phyloP scores from a whole-genome alignment of 2,113 vertebrate species.

The Nothobranchius kuhntae region DNA sequence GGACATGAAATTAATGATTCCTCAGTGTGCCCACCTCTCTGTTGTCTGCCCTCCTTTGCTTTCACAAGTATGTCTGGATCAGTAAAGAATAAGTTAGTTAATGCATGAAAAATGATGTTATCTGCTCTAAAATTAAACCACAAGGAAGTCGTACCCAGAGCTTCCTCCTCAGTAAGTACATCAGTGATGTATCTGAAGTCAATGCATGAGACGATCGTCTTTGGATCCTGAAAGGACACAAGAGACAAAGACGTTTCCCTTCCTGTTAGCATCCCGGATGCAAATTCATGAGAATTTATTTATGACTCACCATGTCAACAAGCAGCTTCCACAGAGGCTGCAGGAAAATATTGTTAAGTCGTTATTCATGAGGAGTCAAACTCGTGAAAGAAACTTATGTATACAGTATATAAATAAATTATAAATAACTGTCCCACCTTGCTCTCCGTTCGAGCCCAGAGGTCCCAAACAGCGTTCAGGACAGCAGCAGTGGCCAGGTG shows the following conservation, averaged over 20 bases:
- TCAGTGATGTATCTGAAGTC: slow-evolving; percentile 86
- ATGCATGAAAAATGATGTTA: neutral
- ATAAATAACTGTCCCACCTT: slow-evolving; percentile 68
- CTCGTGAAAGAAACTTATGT: neutral
- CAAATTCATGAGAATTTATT: neutral
- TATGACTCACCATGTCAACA: slow-evolving; percentile 80
- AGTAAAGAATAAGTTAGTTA: slow-evolving; percentile 7
- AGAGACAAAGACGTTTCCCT: neutral
- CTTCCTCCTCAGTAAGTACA: slow-evolving; percentile 80
- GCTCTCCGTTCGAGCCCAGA: slow-evolving; percentile 81
- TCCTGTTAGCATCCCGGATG: neutral
- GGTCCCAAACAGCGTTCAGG: slow-evolving; percentile 85
- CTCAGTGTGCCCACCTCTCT: slow-evolving; percentile 72
- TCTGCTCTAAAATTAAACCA: neutral
- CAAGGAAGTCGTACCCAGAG: slow-evolving; percentile 71
- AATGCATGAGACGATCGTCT: slow-evolving; percentile 79
- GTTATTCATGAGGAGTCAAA: slow-evolving; percentile 13
- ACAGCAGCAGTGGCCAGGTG: slow-evolving; percentile 79
- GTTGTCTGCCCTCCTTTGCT: slow-evolving; percentile 72
- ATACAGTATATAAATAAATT: neutral
- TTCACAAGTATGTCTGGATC: slow-evolving; percentile 78
- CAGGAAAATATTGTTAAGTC: slow-evolving; percentile 17
- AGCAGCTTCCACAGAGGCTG: slow-evolving; percentile 86
- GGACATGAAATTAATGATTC: slow-evolving; percentile 27
- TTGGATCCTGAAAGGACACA: slow-evolving; percentile 70